Base-by-base conservation (phyloP, 2,888 invertebrate species). In the Acleris holmiana region DNA sequence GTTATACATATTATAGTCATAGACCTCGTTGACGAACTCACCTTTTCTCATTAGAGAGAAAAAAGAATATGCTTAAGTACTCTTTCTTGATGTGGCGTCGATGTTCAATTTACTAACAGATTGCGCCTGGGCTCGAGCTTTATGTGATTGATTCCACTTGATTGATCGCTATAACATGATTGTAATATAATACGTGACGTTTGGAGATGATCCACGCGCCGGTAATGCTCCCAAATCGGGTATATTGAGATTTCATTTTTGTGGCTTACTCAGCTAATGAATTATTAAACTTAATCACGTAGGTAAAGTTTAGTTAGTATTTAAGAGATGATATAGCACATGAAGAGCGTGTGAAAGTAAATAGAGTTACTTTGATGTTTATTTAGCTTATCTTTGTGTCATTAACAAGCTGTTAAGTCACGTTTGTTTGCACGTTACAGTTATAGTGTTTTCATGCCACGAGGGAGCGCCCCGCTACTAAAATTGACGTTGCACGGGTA, bases 121-220 rank as follows among this genome's bases (percentile, higher is more conserved):
- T 68, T 68, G 49, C 61, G 40, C 18, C 35, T 29, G 8, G 23
- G 57, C 46, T 47, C 60, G 59, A 59, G 56, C 57, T 61, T 41
- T 66, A 53, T 59, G 56, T 60, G 49, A 62, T 55, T 56, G 67
- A 62, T 72, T 71, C 66, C 60, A 54, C 67, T 71, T 79, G 77
- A 82, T 83, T 75, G 78, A 80, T 80, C 71, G 66, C 73, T 67
- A 18, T 66, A 68, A 73, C 74, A 70, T 71, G 54, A 55, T 41
- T 73, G 66, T 72, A 73, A 83, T 84, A 75, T 81, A 74, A 77
- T 84, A 84, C 84, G 83, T 78, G 82, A 72, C 49, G 54, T 48
- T 49, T 59, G 41, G 15, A 53, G 53, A 40, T 40, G 53, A 53
- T 53, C 35, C 55, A 55, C 55, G 55, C 41, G 41, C 23, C 40